Percentiles rank a stretch among this genome's conserved stretches.
phyloP scores from a whole-genome alignment of 2,113 vertebrate species.

The Pachypanchax playfairii region DNA sequence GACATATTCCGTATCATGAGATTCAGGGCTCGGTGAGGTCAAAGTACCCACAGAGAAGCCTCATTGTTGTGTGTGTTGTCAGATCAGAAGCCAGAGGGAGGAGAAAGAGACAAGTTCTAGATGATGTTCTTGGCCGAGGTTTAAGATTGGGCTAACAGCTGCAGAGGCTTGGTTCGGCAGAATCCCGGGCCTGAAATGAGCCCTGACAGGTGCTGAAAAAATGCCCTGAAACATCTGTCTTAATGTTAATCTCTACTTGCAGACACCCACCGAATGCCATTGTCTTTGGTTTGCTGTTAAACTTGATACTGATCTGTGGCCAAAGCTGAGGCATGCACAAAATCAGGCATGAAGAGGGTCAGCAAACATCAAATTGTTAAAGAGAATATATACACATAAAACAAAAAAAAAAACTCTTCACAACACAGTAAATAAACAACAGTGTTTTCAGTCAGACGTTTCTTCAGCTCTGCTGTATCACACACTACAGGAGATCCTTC shows the following conservation, averaged over 20 bases:
- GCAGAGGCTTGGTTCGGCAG: conserved; percentile 54
- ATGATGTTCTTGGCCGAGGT: conserved; percentile 44
- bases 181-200: conserved; percentile 60
- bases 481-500: no score
- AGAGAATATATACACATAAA: no score
- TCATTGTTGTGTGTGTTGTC: conserved; percentile 63
- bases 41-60: conserved; percentile 53
- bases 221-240: conserved; percentile 52
- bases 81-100: conserved; percentile 58
- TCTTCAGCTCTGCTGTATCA: no score
- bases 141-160: conserved; percentile 68
- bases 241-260: conserved; percentile 66
- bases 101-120: conserved; percentile 17
- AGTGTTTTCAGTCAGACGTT: no score
- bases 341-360: conserved; percentile 18
- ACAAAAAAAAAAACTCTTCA: no score
- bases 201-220: conserved; percentile 77
- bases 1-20: conserved; percentile 69
- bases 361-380: background rate
- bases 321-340: conserved; percentile 33
- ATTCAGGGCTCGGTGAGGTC: conserved; percentile 64
- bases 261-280: conserved; percentile 55
- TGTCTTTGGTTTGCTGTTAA: conserved; percentile 56
- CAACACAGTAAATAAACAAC: no score
- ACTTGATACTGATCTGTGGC: conserved; percentile 52